Percentiles rank a stretch among this genome's conserved stretches.
These are phyloP conservation scores for Ictalurus furcatus DNA, from an alignment of 2,113 vertebrate genomes.

Conservation along the genomic window DNA sequence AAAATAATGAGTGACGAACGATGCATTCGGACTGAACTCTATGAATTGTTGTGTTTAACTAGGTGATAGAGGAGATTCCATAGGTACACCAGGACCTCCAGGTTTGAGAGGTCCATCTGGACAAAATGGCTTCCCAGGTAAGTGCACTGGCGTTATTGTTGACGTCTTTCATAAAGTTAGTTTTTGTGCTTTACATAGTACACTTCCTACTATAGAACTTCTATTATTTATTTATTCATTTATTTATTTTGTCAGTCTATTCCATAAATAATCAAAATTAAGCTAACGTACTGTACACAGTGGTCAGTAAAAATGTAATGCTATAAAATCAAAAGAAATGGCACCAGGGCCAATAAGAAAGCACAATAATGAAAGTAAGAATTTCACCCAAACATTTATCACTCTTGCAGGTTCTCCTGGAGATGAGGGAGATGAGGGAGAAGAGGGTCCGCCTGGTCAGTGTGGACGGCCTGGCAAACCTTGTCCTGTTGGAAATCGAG, in stretches of 20 bases:
- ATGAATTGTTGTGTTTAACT: slow-evolving; percentile 1
- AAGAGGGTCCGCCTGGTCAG: slow-evolving; percentile 37
- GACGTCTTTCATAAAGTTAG: neutral
- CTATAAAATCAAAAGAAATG: neutral
- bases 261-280: neutral
- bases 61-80: slow-evolving; percentile 70
- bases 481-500: slow-evolving; percentile 64
- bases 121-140: slow-evolving; percentile 59
- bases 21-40: neutral
- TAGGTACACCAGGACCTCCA: slow-evolving; percentile 51
- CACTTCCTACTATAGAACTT: neutral
- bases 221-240: neutral
- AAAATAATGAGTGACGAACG: neutral
- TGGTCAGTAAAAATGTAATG: neutral
- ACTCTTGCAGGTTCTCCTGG: slow-evolving; percentile 57
- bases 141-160: neutral
- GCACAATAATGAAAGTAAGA: neutral
- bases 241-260: neutral
- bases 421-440: slow-evolving; percentile 52
- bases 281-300: neutral
- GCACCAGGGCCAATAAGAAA: neutral
- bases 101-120: slow-evolving; percentile 66
- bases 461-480: slow-evolving; percentile 53
- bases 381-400: neutral
- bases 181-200: neutral